A percentile compares a stretch with the other conserved stretches of the same genome.
These are phyloP conservation scores for Orussus abietinus DNA, from an alignment of 1,140 invertebrate genomes.

Conservation along the genomic window DNA sequence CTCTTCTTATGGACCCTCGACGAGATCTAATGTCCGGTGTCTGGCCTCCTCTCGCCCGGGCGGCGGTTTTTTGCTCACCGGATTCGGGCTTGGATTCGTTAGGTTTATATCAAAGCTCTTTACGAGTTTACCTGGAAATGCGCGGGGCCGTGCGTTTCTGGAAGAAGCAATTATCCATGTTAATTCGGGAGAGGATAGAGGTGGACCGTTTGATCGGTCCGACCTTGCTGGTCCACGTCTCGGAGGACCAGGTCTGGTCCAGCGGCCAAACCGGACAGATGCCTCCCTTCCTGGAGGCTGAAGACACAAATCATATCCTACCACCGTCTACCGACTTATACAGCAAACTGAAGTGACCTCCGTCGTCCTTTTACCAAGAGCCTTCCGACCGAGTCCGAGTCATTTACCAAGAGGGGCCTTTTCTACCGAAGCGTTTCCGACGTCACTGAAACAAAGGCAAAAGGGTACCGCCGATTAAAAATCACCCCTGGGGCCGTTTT, in stretches of 20 bases:
- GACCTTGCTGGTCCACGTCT: constrained; percentile 21
- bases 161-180: constrained; percentile 38
- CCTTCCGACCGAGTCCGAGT: too few relatives aligned
- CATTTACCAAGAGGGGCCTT: constrained; percentile 8
- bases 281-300: constrained; percentile 12
- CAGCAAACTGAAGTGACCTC: too few relatives aligned
- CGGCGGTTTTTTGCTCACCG: too few relatives aligned
- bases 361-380: too few relatives aligned
- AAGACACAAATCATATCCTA: constrained; percentile 33
- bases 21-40: too few relatives aligned
- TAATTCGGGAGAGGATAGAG: too few relatives aligned
- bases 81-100: constrained; percentile 30
- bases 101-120: constrained; percentile 37
- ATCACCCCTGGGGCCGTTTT: too few relatives aligned
- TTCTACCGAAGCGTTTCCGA: constrained; percentile 13
- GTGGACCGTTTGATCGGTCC: too few relatives aligned
- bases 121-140: constrained; percentile 35
- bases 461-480: constrained; percentile 8
- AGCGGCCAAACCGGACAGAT: background rate
- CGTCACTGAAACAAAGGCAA: constrained; percentile 20
- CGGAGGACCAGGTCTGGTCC: too few relatives aligned
- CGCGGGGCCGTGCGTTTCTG: constrained; percentile 10
- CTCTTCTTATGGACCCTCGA: too few relatives aligned
- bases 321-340: too few relatives aligned
- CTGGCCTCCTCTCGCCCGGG: too few relatives aligned